These are phyloP conservation scores for Paramisgurnus dabryanus DNA, from an alignment of 2,113 vertebrate genomes.

Conservation along the genomic window DNA sequence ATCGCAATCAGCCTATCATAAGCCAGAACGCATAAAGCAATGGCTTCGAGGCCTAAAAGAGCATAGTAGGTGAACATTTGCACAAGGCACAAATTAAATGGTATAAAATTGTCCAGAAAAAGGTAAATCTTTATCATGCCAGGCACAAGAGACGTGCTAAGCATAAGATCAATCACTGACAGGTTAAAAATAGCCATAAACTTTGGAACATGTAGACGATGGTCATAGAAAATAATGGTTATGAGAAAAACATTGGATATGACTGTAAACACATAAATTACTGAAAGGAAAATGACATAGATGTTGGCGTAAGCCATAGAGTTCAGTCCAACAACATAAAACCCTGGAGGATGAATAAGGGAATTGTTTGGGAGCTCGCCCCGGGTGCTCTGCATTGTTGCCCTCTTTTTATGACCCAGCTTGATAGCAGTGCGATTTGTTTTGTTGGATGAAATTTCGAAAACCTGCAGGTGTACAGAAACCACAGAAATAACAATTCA, in stretches of 20 bases:
- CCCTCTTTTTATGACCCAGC: neutral
- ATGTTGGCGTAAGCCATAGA: conserved; percentile 50
- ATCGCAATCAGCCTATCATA: conserved; percentile 70
- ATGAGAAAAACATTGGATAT: conserved; percentile 66
- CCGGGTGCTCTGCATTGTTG: conserved; percentile 51
- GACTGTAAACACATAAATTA: conserved; percentile 62
- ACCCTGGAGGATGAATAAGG: conserved; percentile 67
- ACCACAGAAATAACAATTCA: neutral
- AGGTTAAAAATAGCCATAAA: conserved; percentile 69
- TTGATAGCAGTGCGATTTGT: neutral
- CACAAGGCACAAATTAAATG: conserved; percentile 63
- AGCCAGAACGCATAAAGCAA: conserved; percentile 65
- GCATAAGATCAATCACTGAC: conserved; percentile 61
- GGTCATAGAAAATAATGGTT: conserved; percentile 52
- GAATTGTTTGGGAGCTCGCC: conserved; percentile 48
- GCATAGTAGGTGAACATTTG: conserved; percentile 66
- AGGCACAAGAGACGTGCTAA: conserved; percentile 64
- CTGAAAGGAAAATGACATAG: conserved; percentile 65
- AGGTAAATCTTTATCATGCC: conserved; percentile 68
- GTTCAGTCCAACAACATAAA: conserved; percentile 65
- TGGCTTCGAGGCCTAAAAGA: conserved; percentile 56
- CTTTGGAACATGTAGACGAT: conserved; percentile 65
- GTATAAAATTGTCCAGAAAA: conserved; percentile 60
- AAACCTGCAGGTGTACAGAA: conserved; percentile 8
- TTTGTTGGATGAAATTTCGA: neutral